A percentile compares a stretch with the other conserved stretches of the same genome.
These are phyloP conservation scores for Drosophila cardini DNA, from an alignment of 1,140 invertebrate genomes.

Conservation along the genomic window DNA sequence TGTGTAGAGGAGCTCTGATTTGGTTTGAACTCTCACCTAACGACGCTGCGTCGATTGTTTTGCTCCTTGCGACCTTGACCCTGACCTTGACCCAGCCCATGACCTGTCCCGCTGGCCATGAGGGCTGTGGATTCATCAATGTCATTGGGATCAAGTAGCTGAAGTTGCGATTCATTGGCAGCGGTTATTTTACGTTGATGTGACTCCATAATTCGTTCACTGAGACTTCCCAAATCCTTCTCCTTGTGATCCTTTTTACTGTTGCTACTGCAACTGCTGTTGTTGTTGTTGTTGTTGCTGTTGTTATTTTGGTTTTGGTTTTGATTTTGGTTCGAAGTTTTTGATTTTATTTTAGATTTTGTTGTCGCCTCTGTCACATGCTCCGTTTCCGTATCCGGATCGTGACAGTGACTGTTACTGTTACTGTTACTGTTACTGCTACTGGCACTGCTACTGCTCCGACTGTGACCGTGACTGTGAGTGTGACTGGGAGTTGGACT, in stretches of 20 bases:
- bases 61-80: conserved; percentile 79
- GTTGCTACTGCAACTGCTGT: too few species aligned
- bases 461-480: background rate
- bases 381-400: conserved; percentile 15
- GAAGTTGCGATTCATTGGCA: conserved; percentile 14
- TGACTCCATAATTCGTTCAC: conserved; percentile 67
- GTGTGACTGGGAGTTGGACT: conserved; percentile 3
- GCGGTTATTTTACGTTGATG: conserved; percentile 42
- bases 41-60: conserved; percentile 80
- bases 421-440: conserved; percentile 18
- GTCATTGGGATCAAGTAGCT: conserved; percentile 48
- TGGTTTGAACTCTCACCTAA: conserved; percentile 67
- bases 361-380: background rate
- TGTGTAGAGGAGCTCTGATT: too few species aligned
- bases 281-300: conserved; percentile 3
- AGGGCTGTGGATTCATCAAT: conserved; percentile 59
- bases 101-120: conserved; percentile 27
- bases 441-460: conserved; percentile 14
- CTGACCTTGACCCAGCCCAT: conserved; percentile 48
- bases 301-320: conserved; percentile 13
- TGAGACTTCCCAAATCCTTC: conserved; percentile 49
- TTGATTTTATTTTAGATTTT: background rate
- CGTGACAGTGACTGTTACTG: conserved; percentile 15
- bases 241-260: conserved; percentile 26
- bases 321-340: conserved; percentile 18